Conservation (phyloP, 2,888 invertebrate species). For the Aricia artaxerxes region DNA sequence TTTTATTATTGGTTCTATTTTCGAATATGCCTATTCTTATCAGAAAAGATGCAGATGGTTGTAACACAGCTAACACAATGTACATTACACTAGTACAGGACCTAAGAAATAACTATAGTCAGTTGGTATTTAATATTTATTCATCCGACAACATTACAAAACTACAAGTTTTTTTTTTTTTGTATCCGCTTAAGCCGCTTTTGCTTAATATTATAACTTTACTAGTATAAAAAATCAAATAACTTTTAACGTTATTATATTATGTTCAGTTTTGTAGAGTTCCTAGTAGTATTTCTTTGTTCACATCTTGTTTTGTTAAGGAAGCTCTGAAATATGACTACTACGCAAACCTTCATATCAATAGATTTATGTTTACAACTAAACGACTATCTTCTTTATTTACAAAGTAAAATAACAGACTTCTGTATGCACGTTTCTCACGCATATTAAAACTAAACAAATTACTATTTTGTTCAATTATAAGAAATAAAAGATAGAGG, state of each 20-base stretch:
- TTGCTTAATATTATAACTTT: too few relatives aligned
- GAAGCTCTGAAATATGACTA: background rate
- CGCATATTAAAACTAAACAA: too few relatives aligned
- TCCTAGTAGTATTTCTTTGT: background rate
- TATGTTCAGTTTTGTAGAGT: background rate
- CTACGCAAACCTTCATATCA: background rate
- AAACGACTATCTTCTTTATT: background rate
- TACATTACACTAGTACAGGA: background rate
- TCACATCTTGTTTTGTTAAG: background rate
- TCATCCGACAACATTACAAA: background rate
- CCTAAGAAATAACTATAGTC: background rate
- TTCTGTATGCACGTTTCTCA: too few relatives aligned
- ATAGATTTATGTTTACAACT: background rate
- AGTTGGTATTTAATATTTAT: background rate
- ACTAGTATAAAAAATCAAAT: too few relatives aligned
- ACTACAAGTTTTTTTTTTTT: background rate
- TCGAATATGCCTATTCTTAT: background rate
- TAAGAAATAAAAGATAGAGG: too few relatives aligned
- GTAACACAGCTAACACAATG: background rate
- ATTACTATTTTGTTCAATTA: too few relatives aligned
- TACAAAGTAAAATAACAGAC: background rate
- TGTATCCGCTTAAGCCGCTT: too few relatives aligned
- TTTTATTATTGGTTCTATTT: constrained; percentile 7
- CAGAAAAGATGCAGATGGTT: background rate
- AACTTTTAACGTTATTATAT: too few relatives aligned